These are phyloP conservation scores for Bimastos eiseni DNA, from an alignment of 2,888 invertebrate genomes.

Conservation along the genomic window DNA sequence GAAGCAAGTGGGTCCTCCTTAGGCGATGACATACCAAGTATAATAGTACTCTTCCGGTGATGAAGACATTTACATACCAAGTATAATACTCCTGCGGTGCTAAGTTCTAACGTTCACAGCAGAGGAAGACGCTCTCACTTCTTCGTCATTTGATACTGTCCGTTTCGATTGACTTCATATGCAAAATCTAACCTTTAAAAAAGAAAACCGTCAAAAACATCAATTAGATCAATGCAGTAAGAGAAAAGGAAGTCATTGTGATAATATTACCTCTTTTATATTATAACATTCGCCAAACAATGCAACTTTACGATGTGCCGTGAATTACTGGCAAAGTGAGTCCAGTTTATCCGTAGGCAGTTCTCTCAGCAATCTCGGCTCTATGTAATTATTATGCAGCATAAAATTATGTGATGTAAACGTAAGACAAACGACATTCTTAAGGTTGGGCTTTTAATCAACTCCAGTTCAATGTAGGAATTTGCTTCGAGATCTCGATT, in stretches of 20 bases:
- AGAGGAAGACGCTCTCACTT: background rate
- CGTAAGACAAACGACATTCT: too few relatives aligned
- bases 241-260: background rate
- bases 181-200: background rate
- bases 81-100: background rate
- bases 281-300: background rate
- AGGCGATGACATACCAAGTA: background rate
- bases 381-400: background rate
- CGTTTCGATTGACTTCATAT: background rate
- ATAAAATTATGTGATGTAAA: too few relatives aligned
- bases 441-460: too few relatives aligned
- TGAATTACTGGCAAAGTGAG: background rate
- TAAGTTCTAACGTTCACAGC: too few relatives aligned
- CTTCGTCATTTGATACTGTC: too few relatives aligned
- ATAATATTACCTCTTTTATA: too few relatives aligned
- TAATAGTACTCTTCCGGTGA: too few relatives aligned
- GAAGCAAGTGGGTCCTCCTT: conserved; percentile 25
- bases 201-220: background rate
- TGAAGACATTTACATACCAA: background rate
- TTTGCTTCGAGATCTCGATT: too few relatives aligned
- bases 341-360: background rate
- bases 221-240: background rate
- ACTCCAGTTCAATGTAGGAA: too few relatives aligned
- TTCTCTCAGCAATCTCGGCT: background rate
- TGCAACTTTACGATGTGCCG: background rate